Percentiles rank a stretch among this genome's conserved stretches.
Conservation (phyloP, 2,888 invertebrate species). For the Halictus quadricinctus region DNA sequence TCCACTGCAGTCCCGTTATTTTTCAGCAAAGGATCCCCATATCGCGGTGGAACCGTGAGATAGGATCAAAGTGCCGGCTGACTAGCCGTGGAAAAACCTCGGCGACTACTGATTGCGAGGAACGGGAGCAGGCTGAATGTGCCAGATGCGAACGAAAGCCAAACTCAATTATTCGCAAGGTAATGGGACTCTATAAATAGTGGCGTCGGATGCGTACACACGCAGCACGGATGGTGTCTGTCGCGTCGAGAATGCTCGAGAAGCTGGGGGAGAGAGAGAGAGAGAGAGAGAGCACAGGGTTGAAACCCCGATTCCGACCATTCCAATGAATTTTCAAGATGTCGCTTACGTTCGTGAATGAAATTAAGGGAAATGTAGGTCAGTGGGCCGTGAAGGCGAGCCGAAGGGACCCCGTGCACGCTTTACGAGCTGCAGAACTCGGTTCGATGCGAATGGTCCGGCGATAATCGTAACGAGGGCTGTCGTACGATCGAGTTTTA, state of each 20-base stretch:
- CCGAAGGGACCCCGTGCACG: neutral
- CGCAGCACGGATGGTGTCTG: slow-evolving; percentile 24
- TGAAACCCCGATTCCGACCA: slow-evolving; percentile 26
- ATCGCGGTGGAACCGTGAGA: neutral
- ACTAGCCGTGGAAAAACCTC: slow-evolving; percentile 26
- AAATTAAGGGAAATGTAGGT: slow-evolving; percentile 29
- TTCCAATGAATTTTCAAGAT: slow-evolving; percentile 25
- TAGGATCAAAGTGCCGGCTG: neutral
- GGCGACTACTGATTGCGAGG: slow-evolving; percentile 16
- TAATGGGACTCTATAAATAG: slow-evolving; percentile 61
- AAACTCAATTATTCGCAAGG: slow-evolving; percentile 58
- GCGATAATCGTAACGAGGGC: slow-evolving; percentile 4
- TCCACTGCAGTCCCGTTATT: neutral
- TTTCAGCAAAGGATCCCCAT: neutral
- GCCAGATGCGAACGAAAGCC: slow-evolving; percentile 49
- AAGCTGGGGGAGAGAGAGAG: no score
- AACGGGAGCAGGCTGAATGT: slow-evolving; percentile 40
- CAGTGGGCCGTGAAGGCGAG: slow-evolving; percentile 15
- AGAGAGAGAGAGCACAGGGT: neutral
- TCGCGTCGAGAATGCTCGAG: slow-evolving; percentile 33
- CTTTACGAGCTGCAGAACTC: slow-evolving; percentile 1
- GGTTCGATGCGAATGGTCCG: slow-evolving; percentile 1
- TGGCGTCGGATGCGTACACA: slow-evolving; percentile 17
- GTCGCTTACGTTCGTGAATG: slow-evolving; percentile 8
- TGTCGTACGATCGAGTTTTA: neutral